Evolutionary conservation across 2,888 invertebrate genomes (phyloP), one percentile per base, ranked within the genome.

Genomic region (Carterocephalus palaemon): DNA sequence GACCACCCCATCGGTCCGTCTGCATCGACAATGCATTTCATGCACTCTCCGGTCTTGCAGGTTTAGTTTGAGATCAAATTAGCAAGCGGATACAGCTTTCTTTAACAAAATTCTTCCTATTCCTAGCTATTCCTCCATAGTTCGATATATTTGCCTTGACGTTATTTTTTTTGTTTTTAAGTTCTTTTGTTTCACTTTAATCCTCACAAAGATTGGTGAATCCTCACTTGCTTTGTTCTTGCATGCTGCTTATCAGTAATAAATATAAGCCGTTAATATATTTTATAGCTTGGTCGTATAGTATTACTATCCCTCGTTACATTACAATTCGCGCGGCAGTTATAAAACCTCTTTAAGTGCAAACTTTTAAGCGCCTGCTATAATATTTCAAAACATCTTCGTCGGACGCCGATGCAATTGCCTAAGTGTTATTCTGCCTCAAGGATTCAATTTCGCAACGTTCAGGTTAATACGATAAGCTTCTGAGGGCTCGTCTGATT

Each of bases 1-100:
- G 80, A 75, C 82, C 80, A 75, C 74, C 73, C 69, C 64, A 10
- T 59, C 48, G 57, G 64, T 53, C 53, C 47, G 48, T 45, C 47
- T 37, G 32, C 46, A 12, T 43, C 32, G 38, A 39, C 31, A 45
- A 45, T 49, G 28, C 32, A 36, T 43, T 37, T n/a, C n/a, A n/a
- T n/a, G n/a, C n/a, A n/a, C n/a, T n/a, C n/a, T n/a, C n/a, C n/a
- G n/a, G n/a, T n/a, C n/a, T n/a, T n/a, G n/a, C n/a, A n/a, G n/a
- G n/a, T n/a, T n/a, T n/a, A n/a, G n/a, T n/a, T n/a, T n/a, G n/a
- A n/a, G n/a, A n/a, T n/a, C n/a, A n/a, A n/a, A n/a, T n/a, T n/a
- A n/a, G n/a, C n/a, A n/a, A n/a, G n/a, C n/a, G n/a, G n/a, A n/a
- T n/a, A n/a, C n/a, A n/a, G n/a, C n/a, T n/a, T n/a, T n/a, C n/a